Evolutionary conservation across 2,797 vertebrate genomes (phyloP), one percentile per base, ranked within the genome.

Genomic region (Peromyscus eremicus): DNA sequence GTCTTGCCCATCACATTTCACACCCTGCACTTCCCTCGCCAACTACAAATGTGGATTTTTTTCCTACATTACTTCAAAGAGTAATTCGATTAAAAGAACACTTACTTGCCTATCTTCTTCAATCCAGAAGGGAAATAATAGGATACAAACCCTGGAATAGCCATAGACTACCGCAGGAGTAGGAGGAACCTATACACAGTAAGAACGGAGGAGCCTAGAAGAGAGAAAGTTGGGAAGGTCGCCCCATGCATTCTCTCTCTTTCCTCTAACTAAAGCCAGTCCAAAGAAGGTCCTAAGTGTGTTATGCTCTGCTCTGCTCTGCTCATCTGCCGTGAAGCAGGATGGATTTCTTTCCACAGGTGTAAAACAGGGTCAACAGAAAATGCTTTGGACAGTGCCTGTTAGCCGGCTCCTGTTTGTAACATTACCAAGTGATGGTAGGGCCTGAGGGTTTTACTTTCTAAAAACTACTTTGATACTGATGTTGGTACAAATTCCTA

Each of bases 61-160:
- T 81, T 89, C 17, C 40, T 66, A 91, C 13, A 46, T 90, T 86
- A 71, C n/a, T 96, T 96, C 64, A 85, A 95, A 96, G 91, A 75
- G 55, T 76, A 32, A 82, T 89, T 92, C 55, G 13, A 83, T 82
- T 94, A 75, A 81, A 90, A 49, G 11, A 19, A 70, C 32, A 93
- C 14, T 93, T 76, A 89, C n/a, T 80, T 96, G 57, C n/a, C 64
- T 32, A 80, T 80, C 19, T 94, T 80, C 19, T 94, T 92, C 29
- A 70, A 43, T 75, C 34, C 29, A 95, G 4, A 34, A 76, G 5
- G 10, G 49, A 57, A 86, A 34, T 17, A 49, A 70, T 2, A 49
- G 29, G 52, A 79, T 52, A 84, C 25, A 89, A 85, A 83, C 84
- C 96, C 83, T 49, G 27, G 16, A n/a, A 75, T 0, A 40, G 2